A percentile compares a stretch with the other conserved stretches of the same genome.
phyloP scores from a whole-genome alignment of 2,113 vertebrate genomes.

The Ophthalmolycus amberensis region DNA sequence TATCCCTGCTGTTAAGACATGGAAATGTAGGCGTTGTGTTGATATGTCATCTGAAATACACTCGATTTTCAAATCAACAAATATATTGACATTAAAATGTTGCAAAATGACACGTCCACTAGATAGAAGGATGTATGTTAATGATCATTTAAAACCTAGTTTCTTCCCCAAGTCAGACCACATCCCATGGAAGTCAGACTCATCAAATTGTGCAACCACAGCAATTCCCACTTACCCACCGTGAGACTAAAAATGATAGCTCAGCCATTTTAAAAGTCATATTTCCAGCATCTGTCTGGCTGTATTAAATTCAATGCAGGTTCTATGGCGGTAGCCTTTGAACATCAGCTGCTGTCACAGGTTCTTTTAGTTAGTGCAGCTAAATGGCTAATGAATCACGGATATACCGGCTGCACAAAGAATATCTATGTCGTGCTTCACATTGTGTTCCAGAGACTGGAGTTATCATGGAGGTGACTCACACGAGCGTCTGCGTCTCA shows the following conservation, averaged over 20 bases:
- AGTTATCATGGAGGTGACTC: constrained; percentile 38
- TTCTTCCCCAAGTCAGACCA: background rate
- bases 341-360: background rate
- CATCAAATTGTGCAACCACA: background rate
- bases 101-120: background rate
- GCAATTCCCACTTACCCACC: background rate
- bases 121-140: too few species aligned
- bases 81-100: background rate
- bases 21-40: background rate
- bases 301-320: background rate
- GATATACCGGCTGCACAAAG: background rate
- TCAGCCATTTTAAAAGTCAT: background rate
- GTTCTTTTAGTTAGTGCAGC: background rate
- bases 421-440: background rate
- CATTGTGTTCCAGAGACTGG: constrained; percentile 7
- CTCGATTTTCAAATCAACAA: background rate
- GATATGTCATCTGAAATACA: background rate
- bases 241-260: background rate
- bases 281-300: background rate
- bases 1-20: background rate
- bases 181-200: background rate
- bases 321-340: background rate
- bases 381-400: background rate
- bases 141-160: background rate
- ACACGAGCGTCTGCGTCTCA: background rate